phyloP scores from a whole-genome alignment of 2,113 vertebrate genomes.

The Alligator mississippiensis region DNA sequence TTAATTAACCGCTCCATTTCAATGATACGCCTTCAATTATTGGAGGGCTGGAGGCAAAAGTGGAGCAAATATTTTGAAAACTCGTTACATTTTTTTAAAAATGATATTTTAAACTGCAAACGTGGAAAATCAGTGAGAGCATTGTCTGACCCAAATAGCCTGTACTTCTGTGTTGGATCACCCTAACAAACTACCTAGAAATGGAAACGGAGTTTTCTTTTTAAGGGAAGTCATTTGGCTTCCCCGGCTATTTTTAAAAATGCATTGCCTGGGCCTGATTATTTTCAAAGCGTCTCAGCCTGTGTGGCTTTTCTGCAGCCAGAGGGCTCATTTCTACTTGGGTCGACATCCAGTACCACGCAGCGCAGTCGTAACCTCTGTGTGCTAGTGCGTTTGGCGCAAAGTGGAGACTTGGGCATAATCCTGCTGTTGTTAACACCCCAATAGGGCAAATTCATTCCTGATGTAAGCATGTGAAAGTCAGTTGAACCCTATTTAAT shows the following conservation, averaged over 20 bases:
- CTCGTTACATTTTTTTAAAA: neutral
- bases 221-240: neutral
- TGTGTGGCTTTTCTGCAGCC: neutral
- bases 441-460: constrained; percentile 5
- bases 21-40: neutral
- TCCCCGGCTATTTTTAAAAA: neutral
- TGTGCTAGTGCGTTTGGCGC: constrained; percentile 10
- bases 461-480: neutral
- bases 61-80: neutral
- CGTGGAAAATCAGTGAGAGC: neutral
- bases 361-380: neutral
- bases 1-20: neutral
- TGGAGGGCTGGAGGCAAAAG: neutral
- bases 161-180: neutral
- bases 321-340: neutral
- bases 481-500: neutral
- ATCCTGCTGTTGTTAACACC: constrained; percentile 15
- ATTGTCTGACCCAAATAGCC: constrained; percentile 4
- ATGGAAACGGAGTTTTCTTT: neutral
- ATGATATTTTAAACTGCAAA: neutral
- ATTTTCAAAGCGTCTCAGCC: neutral
- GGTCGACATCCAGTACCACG: neutral
- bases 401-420: constrained; percentile 49
- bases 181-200: neutral
- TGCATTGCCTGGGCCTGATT: neutral